Evolutionary conservation across 2,888 invertebrate genomes (phyloP), one percentile per base, ranked within the genome.

Genomic region (Lithosia quadra): DNA sequence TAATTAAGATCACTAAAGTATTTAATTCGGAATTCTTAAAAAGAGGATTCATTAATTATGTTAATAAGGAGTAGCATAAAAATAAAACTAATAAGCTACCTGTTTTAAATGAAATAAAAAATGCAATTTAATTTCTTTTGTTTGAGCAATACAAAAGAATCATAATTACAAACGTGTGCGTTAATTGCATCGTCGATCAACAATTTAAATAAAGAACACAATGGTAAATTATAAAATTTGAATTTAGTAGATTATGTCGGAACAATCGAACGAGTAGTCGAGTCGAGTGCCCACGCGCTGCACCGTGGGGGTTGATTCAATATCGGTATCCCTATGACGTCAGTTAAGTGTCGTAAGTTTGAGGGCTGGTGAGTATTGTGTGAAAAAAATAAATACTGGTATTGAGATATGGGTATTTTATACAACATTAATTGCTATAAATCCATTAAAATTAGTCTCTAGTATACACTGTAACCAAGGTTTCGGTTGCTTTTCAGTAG

Each of bases 241-340:
- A 90, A 90, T 89, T 90, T 82, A 85, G 86, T 83, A 82, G 86
- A 91, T 91, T 90, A 88, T 89, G 83, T 84, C 80, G 80, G 89
- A 88, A 92, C 91, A 92, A 90, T 90, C 85, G 90, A 89, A 81
- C 86, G 84, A 85, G 84, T 82, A 66, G 76, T 70, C 75, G 77
- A 84, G 79, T 84, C 80, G 88, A 90, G 91, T 90, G 90, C 88
- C 84, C 91, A 92, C 90, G 90, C 90, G 92, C 82, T 85, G 78
- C 83, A 60, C 84, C 18, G 78, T 57, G 61, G 80, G 88, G 87
- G 84, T 75, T 75, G 68, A 76, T 76, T 78, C 77, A 82, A 81
- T 81, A 79, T 76, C 76, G 65, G 71, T 80, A 63, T 77, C 81
- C 79, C 78, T 73, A 67, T 80, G 78, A 79, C 80, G 80, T 80